Conservation (phyloP, 2,888 invertebrate species). For the Charanyca ferruginea region DNA sequence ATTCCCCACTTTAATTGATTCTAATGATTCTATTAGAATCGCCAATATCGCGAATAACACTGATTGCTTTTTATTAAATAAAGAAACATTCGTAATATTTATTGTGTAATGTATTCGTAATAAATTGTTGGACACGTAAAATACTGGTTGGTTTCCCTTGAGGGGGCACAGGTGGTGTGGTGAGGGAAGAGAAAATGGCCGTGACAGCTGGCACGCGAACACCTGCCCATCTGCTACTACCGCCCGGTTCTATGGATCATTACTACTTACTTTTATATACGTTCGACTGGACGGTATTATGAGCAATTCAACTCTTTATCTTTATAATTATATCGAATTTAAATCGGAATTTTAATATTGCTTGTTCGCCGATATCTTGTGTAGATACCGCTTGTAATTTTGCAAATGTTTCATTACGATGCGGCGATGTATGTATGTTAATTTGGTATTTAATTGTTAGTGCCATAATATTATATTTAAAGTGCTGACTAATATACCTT, state of each 20-base stretch:
- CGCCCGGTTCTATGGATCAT: slow-evolving; percentile 47
- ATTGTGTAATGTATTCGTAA: slow-evolving; percentile 1
- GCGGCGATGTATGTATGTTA: too few species aligned
- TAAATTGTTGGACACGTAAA: slow-evolving; percentile 29
- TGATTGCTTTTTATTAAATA: slow-evolving; percentile 18
- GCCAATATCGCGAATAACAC: slow-evolving; percentile 7
- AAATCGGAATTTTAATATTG: slow-evolving; percentile 14
- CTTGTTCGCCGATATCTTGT: too few species aligned
- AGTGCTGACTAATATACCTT: background rate
- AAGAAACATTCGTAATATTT: slow-evolving; percentile 14
- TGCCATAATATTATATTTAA: background rate
- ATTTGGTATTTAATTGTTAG: background rate
- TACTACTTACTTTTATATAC: slow-evolving; percentile 58
- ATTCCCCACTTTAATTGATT: slow-evolving; percentile 16
- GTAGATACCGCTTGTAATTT: too few species aligned
- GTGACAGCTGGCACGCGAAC: slow-evolving; percentile 80
- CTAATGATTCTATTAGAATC: slow-evolving; percentile 14
- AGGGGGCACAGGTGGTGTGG: slow-evolving; percentile 65
- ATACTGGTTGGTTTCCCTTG: slow-evolving; percentile 40
- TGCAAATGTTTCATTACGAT: too few species aligned
- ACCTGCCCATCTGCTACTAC: slow-evolving; percentile 79
- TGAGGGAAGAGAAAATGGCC: slow-evolving; percentile 64
- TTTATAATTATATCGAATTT: slow-evolving; percentile 6
- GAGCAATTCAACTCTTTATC: slow-evolving; percentile 6
- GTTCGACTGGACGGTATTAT: slow-evolving; percentile 32